Evolutionary conservation across 2,797 vertebrate genomes (phyloP).

Genomic region (Galago senegalensis): DNA sequence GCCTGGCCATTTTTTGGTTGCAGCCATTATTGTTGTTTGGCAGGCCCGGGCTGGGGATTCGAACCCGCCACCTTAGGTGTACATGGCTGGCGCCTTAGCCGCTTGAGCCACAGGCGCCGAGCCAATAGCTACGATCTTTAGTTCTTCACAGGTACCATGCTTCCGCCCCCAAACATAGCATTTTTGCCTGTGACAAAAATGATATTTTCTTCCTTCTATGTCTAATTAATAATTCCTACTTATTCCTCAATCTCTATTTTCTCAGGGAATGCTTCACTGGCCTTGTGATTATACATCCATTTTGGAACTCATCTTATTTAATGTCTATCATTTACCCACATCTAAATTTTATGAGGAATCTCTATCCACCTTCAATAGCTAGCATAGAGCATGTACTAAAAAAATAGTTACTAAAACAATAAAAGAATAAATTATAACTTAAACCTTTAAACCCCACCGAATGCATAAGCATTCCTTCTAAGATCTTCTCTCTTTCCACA

Average conservation of each 20-base stretch:
- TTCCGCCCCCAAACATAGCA: background rate
- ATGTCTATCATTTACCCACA: background rate
- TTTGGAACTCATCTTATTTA: background rate
- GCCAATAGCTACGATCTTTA: background rate
- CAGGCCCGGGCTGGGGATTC: no score
- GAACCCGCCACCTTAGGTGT: no score
- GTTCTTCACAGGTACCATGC: background rate
- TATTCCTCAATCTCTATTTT: background rate
- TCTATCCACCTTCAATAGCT: background rate
- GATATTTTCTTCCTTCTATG: background rate
- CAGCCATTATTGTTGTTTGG: no score
- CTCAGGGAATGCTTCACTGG: background rate
- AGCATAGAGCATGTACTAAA: background rate
- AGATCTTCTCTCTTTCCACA: background rate
- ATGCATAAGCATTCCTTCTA: background rate
- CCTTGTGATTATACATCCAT: background rate
- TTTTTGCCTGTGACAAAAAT: background rate
- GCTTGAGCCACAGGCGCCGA: no score
- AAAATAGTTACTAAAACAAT: constrained; percentile 7
- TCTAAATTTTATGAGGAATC: background rate
- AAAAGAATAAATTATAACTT: background rate
- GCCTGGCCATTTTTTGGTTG: no score
- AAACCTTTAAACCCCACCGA: background rate
- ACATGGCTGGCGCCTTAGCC: background rate
- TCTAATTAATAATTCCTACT: background rate